Conservation (phyloP, 2,888 invertebrate genomes). For the Trichopria drosophilae region DNA sequence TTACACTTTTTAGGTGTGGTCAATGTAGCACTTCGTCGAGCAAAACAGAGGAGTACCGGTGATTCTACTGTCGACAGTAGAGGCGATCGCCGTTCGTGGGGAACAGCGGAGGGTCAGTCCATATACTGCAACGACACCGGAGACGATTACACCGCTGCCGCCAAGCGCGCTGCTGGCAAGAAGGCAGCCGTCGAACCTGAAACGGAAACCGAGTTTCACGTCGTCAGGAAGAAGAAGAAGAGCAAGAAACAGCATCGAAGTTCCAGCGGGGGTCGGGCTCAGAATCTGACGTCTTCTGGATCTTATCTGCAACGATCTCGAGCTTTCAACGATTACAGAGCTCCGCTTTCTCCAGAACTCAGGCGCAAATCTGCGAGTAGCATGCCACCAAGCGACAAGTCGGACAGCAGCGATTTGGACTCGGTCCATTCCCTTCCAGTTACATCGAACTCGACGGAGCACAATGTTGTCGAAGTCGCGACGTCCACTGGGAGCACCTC, state of each 20-base stretch:
- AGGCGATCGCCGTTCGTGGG: slow-evolving; percentile 67
- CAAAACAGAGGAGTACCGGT: slow-evolving; percentile 54
- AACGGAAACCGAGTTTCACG: slow-evolving; percentile 72
- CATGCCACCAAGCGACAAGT: slow-evolving; percentile 78
- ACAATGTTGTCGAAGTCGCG: slow-evolving; percentile 50
- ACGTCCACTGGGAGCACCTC: slow-evolving; percentile 58
- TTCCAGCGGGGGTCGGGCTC: slow-evolving; percentile 55
- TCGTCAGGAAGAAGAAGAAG: slow-evolving; percentile 77
- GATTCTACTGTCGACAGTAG: slow-evolving; percentile 52
- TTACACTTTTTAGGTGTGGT: slow-evolving; percentile 18
- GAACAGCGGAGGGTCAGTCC: slow-evolving; percentile 66
- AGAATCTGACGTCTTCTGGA: slow-evolving; percentile 51
- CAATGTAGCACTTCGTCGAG: slow-evolving; percentile 49
- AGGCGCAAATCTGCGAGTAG: slow-evolving; percentile 75
- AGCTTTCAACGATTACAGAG: slow-evolving; percentile 53
- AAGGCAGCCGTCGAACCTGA: slow-evolving; percentile 46
- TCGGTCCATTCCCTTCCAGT: slow-evolving; percentile 84
- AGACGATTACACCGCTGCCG: slow-evolving; percentile 49
- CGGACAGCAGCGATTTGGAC: slow-evolving; percentile 81
- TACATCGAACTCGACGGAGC: slow-evolving; percentile 58
- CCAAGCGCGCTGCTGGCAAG: slow-evolving; percentile 50
- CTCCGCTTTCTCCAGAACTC: slow-evolving; percentile 53
- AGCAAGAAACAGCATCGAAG: slow-evolving; percentile 70
- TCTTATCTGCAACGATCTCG: slow-evolving; percentile 52
- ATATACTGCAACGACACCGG: slow-evolving; percentile 58